These are phyloP conservation scores for Metopia argyrocephala DNA, from an alignment of 2,888 invertebrate genomes.

Conservation along the genomic window DNA sequence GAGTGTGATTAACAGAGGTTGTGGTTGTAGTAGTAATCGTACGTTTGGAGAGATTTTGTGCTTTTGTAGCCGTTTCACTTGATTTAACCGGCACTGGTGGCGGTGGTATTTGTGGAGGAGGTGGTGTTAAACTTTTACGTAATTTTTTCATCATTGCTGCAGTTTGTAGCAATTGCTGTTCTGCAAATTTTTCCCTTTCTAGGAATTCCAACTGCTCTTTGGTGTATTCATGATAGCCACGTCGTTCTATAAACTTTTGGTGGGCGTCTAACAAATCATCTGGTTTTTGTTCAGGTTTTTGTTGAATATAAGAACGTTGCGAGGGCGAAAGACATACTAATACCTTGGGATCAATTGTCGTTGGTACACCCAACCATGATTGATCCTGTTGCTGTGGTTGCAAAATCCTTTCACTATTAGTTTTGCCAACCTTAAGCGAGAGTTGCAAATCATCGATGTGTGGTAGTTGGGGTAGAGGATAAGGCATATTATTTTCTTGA, in stretches of 20 bases:
- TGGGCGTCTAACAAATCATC: conserved; percentile 85
- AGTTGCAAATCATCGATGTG: conserved; percentile 78
- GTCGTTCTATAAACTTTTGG: conserved; percentile 84
- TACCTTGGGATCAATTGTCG: conserved; percentile 81
- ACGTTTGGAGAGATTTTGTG: conserved; percentile 63
- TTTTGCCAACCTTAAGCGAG: conserved; percentile 58
- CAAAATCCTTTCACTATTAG: conserved; percentile 13
- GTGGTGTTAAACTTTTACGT: conserved; percentile 75
- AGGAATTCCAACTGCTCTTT: conserved; percentile 72
- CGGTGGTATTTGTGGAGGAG: conserved; percentile 73
- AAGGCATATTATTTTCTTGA: conserved; percentile 77
- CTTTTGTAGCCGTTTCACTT: conserved; percentile 73
- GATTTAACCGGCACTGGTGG: conserved; percentile 75
- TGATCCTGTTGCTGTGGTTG: conserved; percentile 56
- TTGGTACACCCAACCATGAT: conserved; percentile 82
- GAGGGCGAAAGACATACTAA: conserved; percentile 86
- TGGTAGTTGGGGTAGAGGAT: conserved; percentile 79
- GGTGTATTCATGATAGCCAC: conserved; percentile 80
- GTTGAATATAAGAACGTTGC: conserved; percentile 82
- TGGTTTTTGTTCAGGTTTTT: conserved; percentile 79
- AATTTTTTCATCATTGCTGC: conserved; percentile 74
- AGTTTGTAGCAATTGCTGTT: conserved; percentile 71
- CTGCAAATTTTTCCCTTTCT: conserved; percentile 71
- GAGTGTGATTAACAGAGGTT: conserved; percentile 8
- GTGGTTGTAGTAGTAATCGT: conserved; percentile 44